A percentile compares a stretch with the other conserved stretches of the same genome.
These are phyloP conservation scores for Tachina grossa DNA, from an alignment of 2,888 invertebrate genomes.

Conservation along the genomic window DNA sequence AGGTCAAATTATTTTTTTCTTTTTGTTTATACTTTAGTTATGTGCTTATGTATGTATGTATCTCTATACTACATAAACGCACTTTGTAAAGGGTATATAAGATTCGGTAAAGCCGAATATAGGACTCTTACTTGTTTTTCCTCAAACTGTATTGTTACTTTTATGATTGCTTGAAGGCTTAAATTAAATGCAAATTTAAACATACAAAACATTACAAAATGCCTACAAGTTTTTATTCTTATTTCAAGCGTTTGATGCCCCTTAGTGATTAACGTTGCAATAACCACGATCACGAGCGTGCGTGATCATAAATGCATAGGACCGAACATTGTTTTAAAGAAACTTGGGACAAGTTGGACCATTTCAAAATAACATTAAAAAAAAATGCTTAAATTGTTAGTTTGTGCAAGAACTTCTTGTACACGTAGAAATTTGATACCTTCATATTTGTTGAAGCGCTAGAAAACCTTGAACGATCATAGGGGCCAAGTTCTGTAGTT, in stretches of 20 bases:
- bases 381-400: constrained; percentile 16
- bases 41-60: too few relatives aligned
- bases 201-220: constrained; percentile 64
- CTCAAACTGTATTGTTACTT: constrained; percentile 16
- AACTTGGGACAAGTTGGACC: constrained; percentile 11
- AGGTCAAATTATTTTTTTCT: too few relatives aligned
- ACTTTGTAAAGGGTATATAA: too few relatives aligned
- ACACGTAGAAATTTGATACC: constrained; percentile 44
- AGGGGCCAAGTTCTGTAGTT: constrained; percentile 38
- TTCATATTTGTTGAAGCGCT: constrained; percentile 54
- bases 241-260: constrained; percentile 3
- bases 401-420: constrained; percentile 5
- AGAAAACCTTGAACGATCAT: constrained; percentile 53
- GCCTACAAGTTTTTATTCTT: constrained; percentile 45
- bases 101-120: too few relatives aligned
- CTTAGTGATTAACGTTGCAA: constrained; percentile 1
- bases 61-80: too few relatives aligned
- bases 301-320: constrained; percentile 6
- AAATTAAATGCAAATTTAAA: constrained; percentile 68
- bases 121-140: too few relatives aligned
- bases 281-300: neutral
- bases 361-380: neutral
- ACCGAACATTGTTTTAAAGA: neutral
- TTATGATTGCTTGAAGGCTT: constrained; percentile 53
- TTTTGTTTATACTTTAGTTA: too few relatives aligned